Percentiles rank a stretch among this genome's conserved stretches.
phyloP scores from a whole-genome alignment of 2,888 invertebrate species.

The Rhaphigaster nebulosa region DNA sequence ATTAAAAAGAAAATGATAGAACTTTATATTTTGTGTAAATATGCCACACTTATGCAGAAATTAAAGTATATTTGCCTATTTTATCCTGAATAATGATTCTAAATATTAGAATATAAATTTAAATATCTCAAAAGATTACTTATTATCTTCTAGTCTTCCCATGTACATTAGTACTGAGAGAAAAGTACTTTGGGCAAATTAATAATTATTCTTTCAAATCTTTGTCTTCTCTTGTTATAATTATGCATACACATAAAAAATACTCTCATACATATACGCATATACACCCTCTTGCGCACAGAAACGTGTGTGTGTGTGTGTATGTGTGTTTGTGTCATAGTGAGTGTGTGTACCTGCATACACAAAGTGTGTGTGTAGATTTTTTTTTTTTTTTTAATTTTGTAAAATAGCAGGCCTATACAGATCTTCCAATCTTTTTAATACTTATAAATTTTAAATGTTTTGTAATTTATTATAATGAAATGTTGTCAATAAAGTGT shows the following conservation, averaged over 20 bases:
- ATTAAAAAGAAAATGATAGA: neutral
- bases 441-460: slow-evolving; percentile 59
- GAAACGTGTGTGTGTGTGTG: neutral
- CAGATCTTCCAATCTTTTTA: slow-evolving; percentile 64
- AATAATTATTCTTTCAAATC: slow-evolving; percentile 59
- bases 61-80: slow-evolving; percentile 53
- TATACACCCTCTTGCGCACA: slow-evolving; percentile 39
- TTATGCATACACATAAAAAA: slow-evolving; percentile 26
- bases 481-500: slow-evolving; percentile 60
- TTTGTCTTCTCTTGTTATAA: slow-evolving; percentile 57
- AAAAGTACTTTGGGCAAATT: slow-evolving; percentile 58
- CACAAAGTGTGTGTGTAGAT: slow-evolving; percentile 38
- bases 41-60: slow-evolving; percentile 51
- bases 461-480: slow-evolving; percentile 62
- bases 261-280: neutral
- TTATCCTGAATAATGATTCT: slow-evolving; percentile 52
- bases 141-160: slow-evolving; percentile 64
- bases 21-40: slow-evolving; percentile 49
- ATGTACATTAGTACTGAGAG: slow-evolving; percentile 44
- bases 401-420: slow-evolving; percentile 63
- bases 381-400: slow-evolving; percentile 51
- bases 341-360: neutral
- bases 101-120: slow-evolving; percentile 42
- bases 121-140: slow-evolving; percentile 60
- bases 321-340: neutral